A percentile compares a stretch with the other conserved stretches of the same genome.
Evolutionary conservation across 2,888 invertebrate species (phyloP).

Genomic region (Thelaira solivaga): DNA sequence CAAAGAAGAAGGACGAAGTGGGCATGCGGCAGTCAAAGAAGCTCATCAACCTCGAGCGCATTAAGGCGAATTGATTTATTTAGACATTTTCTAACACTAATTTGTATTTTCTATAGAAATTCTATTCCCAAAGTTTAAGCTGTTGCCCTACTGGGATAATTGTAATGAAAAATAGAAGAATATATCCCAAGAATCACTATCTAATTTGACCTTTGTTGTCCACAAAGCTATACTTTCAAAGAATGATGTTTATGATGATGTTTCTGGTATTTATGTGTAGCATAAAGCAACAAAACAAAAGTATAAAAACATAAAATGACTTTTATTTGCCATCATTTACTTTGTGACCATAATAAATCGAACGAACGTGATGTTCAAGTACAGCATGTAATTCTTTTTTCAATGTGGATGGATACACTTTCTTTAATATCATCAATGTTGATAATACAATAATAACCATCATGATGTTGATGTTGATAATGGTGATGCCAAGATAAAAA

Average conservation of each 20-base stretch:
- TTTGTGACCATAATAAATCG: slow-evolving; percentile 62
- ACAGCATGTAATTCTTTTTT: slow-evolving; percentile 1
- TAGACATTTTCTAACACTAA: too few species aligned
- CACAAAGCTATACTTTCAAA: not conserved
- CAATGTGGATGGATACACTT: not conserved
- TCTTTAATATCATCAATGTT: too few species aligned
- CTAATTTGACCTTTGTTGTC: slow-evolving; percentile 15
- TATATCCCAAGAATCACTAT: not conserved
- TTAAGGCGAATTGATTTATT: too few species aligned
- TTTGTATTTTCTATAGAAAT: too few species aligned
- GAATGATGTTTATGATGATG: slow-evolving; percentile 55
- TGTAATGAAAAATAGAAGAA: not conserved
- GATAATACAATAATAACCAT: not conserved
- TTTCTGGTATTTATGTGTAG: slow-evolving; percentile 41
- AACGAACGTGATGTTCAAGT: slow-evolving; percentile 48
- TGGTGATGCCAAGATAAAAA: not conserved
- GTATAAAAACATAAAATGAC: slow-evolving; percentile 51
- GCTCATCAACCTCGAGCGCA: too few species aligned
- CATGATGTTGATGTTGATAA: slow-evolving; percentile 1
- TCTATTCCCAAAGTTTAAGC: too few species aligned
- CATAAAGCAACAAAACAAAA: slow-evolving; percentile 25
- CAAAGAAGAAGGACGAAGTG: too few species aligned
- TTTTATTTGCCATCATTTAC: slow-evolving; percentile 61
- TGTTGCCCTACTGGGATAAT: too few species aligned
- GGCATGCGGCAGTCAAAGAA: too few species aligned